Evolutionary conservation across 2,113 vertebrate genomes (phyloP).

Genomic region (Vidua chalybeata): DNA sequence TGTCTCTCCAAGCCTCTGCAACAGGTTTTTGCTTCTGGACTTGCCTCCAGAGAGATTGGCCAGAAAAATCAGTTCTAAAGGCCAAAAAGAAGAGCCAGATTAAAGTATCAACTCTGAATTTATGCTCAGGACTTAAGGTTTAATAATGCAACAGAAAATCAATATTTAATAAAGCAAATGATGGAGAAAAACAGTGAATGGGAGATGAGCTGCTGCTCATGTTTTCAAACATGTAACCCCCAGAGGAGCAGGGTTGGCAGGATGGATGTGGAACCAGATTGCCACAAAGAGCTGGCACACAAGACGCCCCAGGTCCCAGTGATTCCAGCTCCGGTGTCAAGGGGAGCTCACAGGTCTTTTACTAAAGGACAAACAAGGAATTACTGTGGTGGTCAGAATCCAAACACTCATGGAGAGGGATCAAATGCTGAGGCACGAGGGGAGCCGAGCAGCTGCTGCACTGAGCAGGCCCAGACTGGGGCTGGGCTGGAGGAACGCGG

Average conservation of each 20-base stretch:
- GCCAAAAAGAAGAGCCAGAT: slow-evolving; percentile 69
- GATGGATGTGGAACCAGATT: slow-evolving; percentile 54
- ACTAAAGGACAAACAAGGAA: slow-evolving; percentile 71
- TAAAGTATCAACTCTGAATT: slow-evolving; percentile 81
- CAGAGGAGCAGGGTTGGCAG: slow-evolving; percentile 68
- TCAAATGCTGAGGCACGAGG: background rate
- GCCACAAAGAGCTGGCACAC: slow-evolving; percentile 64
- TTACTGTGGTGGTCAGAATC: slow-evolving; percentile 32
- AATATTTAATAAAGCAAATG: slow-evolving; percentile 88
- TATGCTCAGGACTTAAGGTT: slow-evolving; percentile 80
- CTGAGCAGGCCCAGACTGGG: background rate
- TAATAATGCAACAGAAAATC: slow-evolving; percentile 87
- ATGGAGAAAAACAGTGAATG: slow-evolving; percentile 77
- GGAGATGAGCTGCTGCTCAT: slow-evolving; percentile 70
- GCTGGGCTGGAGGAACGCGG: background rate
- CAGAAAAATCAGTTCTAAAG: slow-evolving; percentile 64
- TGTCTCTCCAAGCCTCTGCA: background rate
- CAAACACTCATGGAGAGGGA: slow-evolving; percentile 32
- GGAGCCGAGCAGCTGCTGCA: background rate
- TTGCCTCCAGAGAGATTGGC: slow-evolving; percentile 1
- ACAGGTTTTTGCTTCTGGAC: background rate
- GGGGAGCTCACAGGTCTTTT: slow-evolving; percentile 46
- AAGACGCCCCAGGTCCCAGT: slow-evolving; percentile 42
- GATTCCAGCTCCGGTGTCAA: slow-evolving; percentile 58
- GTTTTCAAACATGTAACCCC: slow-evolving; percentile 71